Percentiles rank a stretch among this genome's conserved stretches.
Conservation (phyloP, 2,113 vertebrate species). For the Turnix velox region DNA sequence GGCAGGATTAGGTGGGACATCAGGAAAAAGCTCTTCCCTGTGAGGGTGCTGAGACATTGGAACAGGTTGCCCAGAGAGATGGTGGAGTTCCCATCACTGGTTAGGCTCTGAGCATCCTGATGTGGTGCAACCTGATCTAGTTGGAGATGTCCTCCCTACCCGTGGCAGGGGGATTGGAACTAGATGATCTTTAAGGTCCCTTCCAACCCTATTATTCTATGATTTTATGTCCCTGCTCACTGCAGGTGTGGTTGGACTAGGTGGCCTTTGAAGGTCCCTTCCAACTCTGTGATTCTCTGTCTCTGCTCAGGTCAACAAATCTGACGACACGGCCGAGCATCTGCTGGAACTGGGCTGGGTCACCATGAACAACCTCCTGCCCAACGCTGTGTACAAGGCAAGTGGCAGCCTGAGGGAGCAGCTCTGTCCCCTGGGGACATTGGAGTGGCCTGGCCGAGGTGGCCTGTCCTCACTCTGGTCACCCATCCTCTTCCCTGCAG, state of each 20-base stretch:
- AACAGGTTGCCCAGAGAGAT: neutral
- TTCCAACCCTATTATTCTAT: no score
- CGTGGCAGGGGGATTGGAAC: no score
- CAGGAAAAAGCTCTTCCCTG: neutral
- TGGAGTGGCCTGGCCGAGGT: neutral
- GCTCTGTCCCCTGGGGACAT: neutral
- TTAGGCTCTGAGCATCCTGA: no score
- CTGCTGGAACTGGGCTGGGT: slow-evolving; percentile 97
- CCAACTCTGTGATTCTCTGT: neutral
- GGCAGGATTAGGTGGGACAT: neutral
- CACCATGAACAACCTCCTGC: slow-evolving; percentile 97
- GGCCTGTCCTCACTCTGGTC: neutral
- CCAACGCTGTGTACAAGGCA: slow-evolving; percentile 95
- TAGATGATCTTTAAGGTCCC: no score
- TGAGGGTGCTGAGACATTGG: neutral
- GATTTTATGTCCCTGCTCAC: no score
- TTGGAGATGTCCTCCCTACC: no score
- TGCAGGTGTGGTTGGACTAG: neutral
- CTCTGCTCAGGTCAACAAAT: slow-evolving; percentile 88
- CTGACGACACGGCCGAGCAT: slow-evolving; percentile 96
- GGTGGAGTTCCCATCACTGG: neutral
- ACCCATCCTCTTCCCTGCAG: slow-evolving; percentile 60
- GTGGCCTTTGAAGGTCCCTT: neutral
- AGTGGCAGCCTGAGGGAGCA: neutral
- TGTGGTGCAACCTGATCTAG: no score